Evolutionary conservation across 2,888 invertebrate species (phyloP), one percentile per base, ranked within the genome.

Genomic region (Drosophila rellima): DNA sequence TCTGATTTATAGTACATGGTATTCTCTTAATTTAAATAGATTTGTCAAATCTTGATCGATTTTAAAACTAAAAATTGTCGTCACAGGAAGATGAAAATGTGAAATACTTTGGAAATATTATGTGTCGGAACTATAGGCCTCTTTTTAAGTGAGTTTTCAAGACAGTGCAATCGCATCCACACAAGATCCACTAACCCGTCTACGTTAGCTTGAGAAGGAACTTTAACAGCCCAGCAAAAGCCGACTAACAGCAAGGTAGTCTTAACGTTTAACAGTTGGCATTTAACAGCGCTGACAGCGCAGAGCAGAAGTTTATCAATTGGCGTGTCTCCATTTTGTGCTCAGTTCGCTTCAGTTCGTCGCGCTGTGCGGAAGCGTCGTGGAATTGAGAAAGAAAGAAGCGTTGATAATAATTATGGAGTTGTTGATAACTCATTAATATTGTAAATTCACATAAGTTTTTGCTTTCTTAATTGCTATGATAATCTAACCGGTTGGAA

Each of bases 401-500:
- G 18, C 57, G 42, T 42, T 50, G 29, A 51, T 42, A 20, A 17
- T 15, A 10, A 37, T 33, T 7, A 57, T 73, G 60, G 39, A 65
- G 69, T 65, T 63, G 50, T 33, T 51, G 50, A 75, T 72, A 72
- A 42, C 47, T 64, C 60, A 68, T 61, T 77, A 77, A 72, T 69
- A 35, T 35, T 35, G 35, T 35, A 57, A 61, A 35, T 54, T 72
- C 50, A 47, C 51, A 45, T 60, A 31, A 42, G 56, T 57, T 70
- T 78, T 54, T 66, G 74, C 65, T 64, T 44, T 66, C 37, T 63
- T 70, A 66, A 78, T 78, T 66, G 23, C 39, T 61, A 60, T 66
- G 74, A 72, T 74, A 60, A 57, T 60, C 62, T 57, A 74, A 78
- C 78, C 78, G 74, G 74, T 77, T 74, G 15, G 10, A 10, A n/a